Evolutionary conservation across 2,113 vertebrate genomes (phyloP).

Genomic region (Labeo catla): DNA sequence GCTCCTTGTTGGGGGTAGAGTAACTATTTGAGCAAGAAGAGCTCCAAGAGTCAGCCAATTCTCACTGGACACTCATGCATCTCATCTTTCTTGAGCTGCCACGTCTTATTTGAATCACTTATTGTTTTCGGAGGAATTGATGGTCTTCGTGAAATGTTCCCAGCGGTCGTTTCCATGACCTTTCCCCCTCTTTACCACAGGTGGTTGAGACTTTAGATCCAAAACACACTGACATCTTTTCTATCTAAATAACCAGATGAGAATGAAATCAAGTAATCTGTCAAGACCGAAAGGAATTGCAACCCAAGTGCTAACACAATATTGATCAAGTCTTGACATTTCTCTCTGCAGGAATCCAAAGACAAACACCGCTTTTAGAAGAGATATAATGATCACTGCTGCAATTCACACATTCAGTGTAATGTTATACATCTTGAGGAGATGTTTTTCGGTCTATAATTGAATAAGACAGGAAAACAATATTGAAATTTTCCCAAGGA

Average conservation of each 20-base stretch:
- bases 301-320: constrained; percentile 49
- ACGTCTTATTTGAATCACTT: constrained; percentile 43
- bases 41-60: constrained; percentile 36
- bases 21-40: constrained; percentile 57
- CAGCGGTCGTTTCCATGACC: constrained; percentile 57
- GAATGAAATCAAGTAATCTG: constrained; percentile 42
- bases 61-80: constrained; percentile 45
- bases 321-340: constrained; percentile 47
- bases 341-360: constrained; percentile 31
- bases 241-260: constrained; percentile 48
- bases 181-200: constrained; percentile 51
- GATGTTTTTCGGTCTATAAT: constrained; percentile 3
- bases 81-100: constrained; percentile 54
- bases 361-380: constrained; percentile 20
- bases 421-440: neutral
- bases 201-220: constrained; percentile 45
- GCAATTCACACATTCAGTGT: constrained; percentile 20
- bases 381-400: neutral
- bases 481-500: neutral
- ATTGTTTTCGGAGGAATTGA: constrained; percentile 58
- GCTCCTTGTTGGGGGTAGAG: constrained; percentile 57
- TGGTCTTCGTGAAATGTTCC: constrained; percentile 58
- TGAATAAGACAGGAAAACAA: neutral
- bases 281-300: constrained; percentile 39
- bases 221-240: constrained; percentile 52